A percentile compares a stretch with the other conserved stretches of the same genome.
Conservation (phyloP, 2,113 vertebrate genomes). For the Vidua chalybeata region DNA sequence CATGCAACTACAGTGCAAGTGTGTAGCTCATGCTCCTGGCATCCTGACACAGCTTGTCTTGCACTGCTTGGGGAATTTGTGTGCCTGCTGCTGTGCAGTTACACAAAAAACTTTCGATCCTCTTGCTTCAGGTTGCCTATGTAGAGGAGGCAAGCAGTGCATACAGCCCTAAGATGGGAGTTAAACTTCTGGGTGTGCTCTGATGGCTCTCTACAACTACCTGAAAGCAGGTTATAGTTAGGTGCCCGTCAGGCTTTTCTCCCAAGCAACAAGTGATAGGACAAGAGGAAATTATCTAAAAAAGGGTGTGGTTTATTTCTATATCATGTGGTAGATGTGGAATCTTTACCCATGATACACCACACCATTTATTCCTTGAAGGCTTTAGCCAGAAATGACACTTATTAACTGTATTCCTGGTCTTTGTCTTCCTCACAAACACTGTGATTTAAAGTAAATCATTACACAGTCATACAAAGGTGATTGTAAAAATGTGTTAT, state of each 20-base stretch:
- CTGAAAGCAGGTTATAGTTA: background rate
- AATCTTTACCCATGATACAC: background rate
- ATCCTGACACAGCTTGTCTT: background rate
- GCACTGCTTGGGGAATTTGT: rapidly evolving
- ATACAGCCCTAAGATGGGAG: background rate
- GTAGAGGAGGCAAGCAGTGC: background rate
- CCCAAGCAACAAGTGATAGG: background rate
- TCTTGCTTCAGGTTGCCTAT: background rate
- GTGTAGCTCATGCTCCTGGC: background rate
- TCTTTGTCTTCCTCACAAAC: background rate
- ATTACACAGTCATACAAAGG: background rate
- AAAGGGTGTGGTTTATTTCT: background rate
- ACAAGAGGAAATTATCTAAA: background rate
- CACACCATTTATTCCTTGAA: background rate
- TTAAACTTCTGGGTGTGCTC: background rate
- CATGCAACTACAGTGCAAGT: background rate
- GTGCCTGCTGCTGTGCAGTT: background rate
- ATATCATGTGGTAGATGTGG: background rate
- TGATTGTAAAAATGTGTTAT: background rate
- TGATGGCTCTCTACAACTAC: rapidly evolving
- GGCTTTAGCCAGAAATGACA: background rate
- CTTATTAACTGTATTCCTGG: background rate
- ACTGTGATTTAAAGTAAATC: background rate
- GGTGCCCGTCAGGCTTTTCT: background rate
- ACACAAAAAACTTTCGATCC: background rate